Evolutionary conservation across 2,113 vertebrate species (phyloP).

Genomic region (Pyxicephalus adspersus): DNA sequence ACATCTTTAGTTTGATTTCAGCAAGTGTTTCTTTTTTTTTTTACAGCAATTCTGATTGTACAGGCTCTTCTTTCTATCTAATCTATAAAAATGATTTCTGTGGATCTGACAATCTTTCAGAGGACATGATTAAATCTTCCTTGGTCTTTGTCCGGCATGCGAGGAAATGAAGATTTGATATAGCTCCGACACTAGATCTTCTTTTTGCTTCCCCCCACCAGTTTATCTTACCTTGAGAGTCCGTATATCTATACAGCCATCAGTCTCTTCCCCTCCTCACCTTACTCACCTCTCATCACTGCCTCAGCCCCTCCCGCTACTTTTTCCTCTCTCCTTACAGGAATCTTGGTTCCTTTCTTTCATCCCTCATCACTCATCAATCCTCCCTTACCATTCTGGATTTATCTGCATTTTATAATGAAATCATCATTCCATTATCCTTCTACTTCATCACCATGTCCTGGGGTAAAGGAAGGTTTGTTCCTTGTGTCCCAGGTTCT

Average conservation of each 20-base stretch:
- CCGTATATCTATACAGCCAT: slow-evolving; percentile 37
- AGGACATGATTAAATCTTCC: slow-evolving; percentile 22
- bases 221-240: slow-evolving; percentile 42
- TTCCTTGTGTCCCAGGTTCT: slow-evolving; percentile 10
- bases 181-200: slow-evolving; percentile 7
- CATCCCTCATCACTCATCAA: slow-evolving; percentile 6
- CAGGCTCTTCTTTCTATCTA: no score
- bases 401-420: slow-evolving; percentile 48
- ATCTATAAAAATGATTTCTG: background rate
- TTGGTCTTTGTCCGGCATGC: slow-evolving; percentile 9
- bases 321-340: slow-evolving; percentile 18
- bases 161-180: slow-evolving; percentile 23
- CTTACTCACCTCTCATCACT: slow-evolving; percentile 39
- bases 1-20: no score
- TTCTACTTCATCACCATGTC: slow-evolving; percentile 33
- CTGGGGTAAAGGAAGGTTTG: slow-evolving; percentile 30
- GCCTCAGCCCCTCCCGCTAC: background rate
- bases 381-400: background rate
- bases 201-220: background rate
- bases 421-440: slow-evolving; percentile 53
- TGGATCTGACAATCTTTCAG: background rate
- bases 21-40: no score
- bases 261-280: slow-evolving; percentile 21
- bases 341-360: slow-evolving; percentile 32
- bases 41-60: no score